A percentile compares a stretch with the other conserved stretches of the same genome.
Evolutionary conservation across 2,797 vertebrate genomes (phyloP).

Genomic region (Serranus cabrilla): DNA sequence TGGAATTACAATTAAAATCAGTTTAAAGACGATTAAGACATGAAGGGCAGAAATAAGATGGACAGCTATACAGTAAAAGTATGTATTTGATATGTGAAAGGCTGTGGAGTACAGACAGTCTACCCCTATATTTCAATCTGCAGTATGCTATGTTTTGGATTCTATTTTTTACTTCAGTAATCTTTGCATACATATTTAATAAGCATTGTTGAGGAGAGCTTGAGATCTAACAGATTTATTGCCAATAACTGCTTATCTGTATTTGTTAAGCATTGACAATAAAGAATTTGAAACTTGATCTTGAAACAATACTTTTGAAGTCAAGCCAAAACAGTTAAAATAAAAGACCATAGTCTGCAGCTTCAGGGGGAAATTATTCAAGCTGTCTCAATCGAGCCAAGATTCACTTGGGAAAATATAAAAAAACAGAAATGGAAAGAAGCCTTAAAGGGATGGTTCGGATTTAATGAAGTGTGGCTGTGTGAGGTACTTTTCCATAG

Average conservation of each 20-base stretch:
- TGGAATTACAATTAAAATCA: conserved; percentile 8
- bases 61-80: not conserved
- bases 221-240: not conserved
- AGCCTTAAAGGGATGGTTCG: not conserved
- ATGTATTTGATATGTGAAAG: not conserved
- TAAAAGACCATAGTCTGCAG: not conserved
- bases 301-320: conserved; percentile 1
- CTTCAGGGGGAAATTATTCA: not conserved
- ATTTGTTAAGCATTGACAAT: not conserved
- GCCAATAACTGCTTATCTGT: not conserved
- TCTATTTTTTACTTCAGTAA: too few species aligned
- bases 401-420: not conserved
- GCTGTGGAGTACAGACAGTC: not conserved
- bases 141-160: not conserved
- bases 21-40: not conserved
- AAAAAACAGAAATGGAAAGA: not conserved
- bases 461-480: too few species aligned
- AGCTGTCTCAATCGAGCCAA: not conserved
- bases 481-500: too few species aligned
- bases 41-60: not conserved
- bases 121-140: not conserved
- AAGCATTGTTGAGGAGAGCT: not conserved
- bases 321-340: not conserved
- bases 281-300: not conserved
- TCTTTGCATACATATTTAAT: not conserved